phyloP scores from a whole-genome alignment of 1,140 invertebrate species.

The Brachionus asplanchnoidis region DNA sequence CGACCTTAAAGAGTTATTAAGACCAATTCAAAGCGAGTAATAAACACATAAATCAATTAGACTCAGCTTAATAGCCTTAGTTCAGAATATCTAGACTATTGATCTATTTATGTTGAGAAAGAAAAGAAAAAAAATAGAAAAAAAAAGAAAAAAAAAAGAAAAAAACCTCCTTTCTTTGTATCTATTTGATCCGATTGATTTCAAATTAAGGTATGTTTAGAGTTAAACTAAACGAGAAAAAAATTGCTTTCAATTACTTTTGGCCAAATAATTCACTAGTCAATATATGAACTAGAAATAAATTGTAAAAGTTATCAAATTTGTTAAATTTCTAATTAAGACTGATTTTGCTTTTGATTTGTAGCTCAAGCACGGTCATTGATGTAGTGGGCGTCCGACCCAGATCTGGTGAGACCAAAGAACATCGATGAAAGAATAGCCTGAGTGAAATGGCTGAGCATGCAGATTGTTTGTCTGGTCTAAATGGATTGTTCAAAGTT shows the following conservation, averaged over 20 bases:
- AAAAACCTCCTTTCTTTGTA: background rate
- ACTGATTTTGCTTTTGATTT: constrained; percentile 11
- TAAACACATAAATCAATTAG: background rate
- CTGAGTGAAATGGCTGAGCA: background rate
- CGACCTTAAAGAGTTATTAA: background rate
- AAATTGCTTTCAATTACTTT: constrained; percentile 12
- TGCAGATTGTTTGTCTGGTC: background rate
- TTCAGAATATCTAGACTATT: background rate
- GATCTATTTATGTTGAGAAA: background rate
- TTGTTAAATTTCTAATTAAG: constrained; percentile 25
- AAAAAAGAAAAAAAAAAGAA: background rate
- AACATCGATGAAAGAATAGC: background rate
- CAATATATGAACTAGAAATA: background rate
- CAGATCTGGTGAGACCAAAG: background rate
- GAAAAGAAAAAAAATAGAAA: background rate
- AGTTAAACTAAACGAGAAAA: background rate
- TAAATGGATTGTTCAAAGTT: background rate
- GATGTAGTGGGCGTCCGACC: background rate
- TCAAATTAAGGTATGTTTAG: constrained; percentile 17
- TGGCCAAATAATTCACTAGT: background rate
- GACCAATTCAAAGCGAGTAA: background rate
- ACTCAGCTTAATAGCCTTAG: background rate
- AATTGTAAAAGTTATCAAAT: constrained; percentile 9
- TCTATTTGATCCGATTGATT: constrained; percentile 21
- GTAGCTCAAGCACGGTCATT: background rate